Base-by-base conservation (phyloP, 2,888 invertebrate species). In the Drosophila longiperda region DNA sequence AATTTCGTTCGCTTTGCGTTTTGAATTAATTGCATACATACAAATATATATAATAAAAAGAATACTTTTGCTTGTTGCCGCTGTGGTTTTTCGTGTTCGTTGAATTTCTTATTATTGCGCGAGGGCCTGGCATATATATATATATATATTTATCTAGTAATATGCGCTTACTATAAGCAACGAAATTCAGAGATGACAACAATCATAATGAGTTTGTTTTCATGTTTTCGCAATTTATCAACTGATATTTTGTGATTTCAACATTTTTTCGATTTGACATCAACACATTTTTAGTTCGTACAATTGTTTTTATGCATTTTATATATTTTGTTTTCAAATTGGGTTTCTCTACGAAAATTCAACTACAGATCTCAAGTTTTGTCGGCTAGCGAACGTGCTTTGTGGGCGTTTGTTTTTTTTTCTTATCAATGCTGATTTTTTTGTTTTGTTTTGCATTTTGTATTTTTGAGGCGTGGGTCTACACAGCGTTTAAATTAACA, bases 401-500 rank as follows among this genome's bases (percentile, higher is more conserved):
- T 75, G 61, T 68, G 75, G 78, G 66, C 61, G 59, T 62, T 74
- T 60, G 23, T 45, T 53, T 65, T 65, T 34, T 53, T 54, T 26
- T 7, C 36, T 61, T 62, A 62, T 71, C 65, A 49, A 69, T 57
- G 32, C 20, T 53, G 34, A 42, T 75, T 60, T 20, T 20, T 23
- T 61, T 49, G 57, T n/a, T 38, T 36, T 36, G 12, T 36, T 67
- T 23, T 23, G 45, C 23, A 23, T 45, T 63, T 64, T 42, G 62
- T 69, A 66, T 60, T 68, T 66, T 63, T 62, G 84, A 66, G 80
- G 76, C 64, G 80, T 80, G 73, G 52, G 54, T 80, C 80, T 76
- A 83, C 74, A 73, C 74, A 74, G 77, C 86, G 69, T 85, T 76
- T 75, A 83, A 72, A 75, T 87, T 83, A 72, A 74, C 60, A 83